A percentile compares a stretch with the other conserved stretches of the same genome.
These are phyloP conservation scores for Todiramphus saurophagus DNA, from an alignment of 2,113 vertebrate genomes.

Conservation along the genomic window DNA sequence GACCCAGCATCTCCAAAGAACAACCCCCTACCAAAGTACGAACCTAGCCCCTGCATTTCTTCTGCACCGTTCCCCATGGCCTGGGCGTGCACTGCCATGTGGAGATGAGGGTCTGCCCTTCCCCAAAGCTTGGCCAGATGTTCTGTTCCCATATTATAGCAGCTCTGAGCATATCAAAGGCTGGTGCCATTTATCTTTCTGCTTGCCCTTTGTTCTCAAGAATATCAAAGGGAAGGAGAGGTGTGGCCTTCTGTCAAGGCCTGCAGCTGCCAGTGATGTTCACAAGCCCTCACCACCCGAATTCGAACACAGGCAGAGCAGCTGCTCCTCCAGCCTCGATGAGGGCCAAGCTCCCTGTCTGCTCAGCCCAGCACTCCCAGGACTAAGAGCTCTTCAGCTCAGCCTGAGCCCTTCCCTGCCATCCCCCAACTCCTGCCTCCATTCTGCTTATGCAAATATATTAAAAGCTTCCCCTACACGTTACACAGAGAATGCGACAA, in stretches of 20 bases:
- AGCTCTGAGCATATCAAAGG: neutral
- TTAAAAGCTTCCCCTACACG: neutral
- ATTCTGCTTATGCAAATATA: constrained; percentile 16
- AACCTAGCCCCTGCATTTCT: neutral
- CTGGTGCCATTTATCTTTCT: neutral
- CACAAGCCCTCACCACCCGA: neutral
- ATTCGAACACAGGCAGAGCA: neutral
- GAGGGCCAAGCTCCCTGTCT: neutral
- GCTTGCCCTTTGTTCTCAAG: constrained; percentile 4
- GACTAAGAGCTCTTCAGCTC: neutral
- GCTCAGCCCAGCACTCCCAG: neutral
- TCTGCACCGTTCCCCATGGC: rapidly evolving
- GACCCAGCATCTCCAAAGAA: neutral
- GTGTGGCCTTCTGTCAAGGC: neutral
- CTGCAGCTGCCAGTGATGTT: neutral
- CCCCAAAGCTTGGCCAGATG: neutral
- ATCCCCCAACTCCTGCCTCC: neutral
- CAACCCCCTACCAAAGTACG: neutral
- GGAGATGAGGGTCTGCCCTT: neutral
- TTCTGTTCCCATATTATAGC: neutral
- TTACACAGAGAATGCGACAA: constrained; percentile 19
- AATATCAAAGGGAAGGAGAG: constrained; percentile 31
- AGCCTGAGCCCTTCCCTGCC: neutral
- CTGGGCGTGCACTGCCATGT: rapidly evolving
- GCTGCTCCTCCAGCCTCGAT: neutral